Evolutionary conservation across 2,113 vertebrate genomes (phyloP).

Genomic region (Arothron firmamentum): DNA sequence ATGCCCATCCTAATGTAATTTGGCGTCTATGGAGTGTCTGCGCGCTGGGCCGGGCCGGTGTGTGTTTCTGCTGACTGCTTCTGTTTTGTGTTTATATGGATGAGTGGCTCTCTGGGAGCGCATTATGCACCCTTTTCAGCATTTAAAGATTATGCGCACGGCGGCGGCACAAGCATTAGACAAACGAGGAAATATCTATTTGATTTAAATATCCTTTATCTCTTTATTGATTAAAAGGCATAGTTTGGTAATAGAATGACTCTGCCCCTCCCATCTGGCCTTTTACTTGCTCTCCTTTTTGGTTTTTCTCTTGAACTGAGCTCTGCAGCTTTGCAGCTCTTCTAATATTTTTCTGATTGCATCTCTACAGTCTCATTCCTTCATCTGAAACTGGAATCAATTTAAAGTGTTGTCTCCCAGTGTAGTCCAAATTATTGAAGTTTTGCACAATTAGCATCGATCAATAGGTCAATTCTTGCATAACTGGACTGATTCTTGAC

Average conservation of each 20-base stretch:
- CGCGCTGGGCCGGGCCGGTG: constrained; percentile 61
- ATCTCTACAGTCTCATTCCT: too few relatives aligned
- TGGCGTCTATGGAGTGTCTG: constrained; percentile 82
- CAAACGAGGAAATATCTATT: constrained; percentile 74
- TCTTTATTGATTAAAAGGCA: constrained; percentile 81
- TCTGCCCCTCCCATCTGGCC: constrained; percentile 43
- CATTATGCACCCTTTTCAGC: constrained; percentile 71
- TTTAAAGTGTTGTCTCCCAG: too few relatives aligned
- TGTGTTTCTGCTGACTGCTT: constrained; percentile 79
- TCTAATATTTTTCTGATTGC: too few relatives aligned
- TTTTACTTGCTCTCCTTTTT: constrained; percentile 26
- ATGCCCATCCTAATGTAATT: constrained; percentile 92
- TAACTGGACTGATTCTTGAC: too few relatives aligned
- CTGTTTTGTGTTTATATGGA: constrained; percentile 76
- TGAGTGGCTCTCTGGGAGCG: constrained; percentile 67
- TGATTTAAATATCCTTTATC: constrained; percentile 80
- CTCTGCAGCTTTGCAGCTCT: too few relatives aligned
- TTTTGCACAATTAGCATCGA: too few relatives aligned
- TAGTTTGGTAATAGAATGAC: constrained; percentile 73
- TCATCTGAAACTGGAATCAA: too few relatives aligned
- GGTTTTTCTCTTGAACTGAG: constrained; percentile 14
- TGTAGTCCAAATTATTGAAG: too few relatives aligned
- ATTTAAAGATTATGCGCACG: constrained; percentile 68
- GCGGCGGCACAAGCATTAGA: constrained; percentile 64
- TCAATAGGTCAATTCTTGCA: too few relatives aligned